These are phyloP conservation scores for Perca schrenkii DNA, from an alignment of 2,113 vertebrate genomes.

Conservation along the genomic window DNA sequence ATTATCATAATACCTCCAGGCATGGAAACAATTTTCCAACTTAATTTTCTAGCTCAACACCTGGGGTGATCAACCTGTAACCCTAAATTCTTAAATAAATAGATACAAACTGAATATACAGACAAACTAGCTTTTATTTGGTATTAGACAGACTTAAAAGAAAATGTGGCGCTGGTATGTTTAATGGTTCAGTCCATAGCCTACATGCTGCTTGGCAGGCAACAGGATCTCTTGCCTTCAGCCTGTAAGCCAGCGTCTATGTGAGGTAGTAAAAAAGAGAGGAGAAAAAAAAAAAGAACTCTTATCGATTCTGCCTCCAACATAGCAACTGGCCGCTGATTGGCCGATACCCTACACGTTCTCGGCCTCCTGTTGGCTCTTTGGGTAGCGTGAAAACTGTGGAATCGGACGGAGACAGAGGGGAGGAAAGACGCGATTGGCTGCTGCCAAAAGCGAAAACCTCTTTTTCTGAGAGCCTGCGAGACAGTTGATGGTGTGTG, in stretches of 20 bases:
- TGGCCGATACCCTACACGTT: constrained; percentile 51
- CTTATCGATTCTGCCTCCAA: constrained; percentile 79
- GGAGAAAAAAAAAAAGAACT: constrained; percentile 15
- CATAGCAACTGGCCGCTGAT: constrained; percentile 82
- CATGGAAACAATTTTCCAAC: constrained; percentile 4
- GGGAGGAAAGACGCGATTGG: constrained; percentile 72
- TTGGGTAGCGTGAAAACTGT: constrained; percentile 52
- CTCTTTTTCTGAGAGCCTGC: constrained; percentile 69
- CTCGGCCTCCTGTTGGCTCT: constrained; percentile 65
- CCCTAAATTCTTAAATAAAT: constrained; percentile 4
- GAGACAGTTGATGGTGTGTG: constrained; percentile 75
- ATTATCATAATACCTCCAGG: constrained; percentile 2
- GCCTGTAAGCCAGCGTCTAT: constrained; percentile 72
- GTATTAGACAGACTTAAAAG: constrained; percentile 9
- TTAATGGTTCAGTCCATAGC: constrained; percentile 45
- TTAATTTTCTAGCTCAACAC: constrained; percentile 4
- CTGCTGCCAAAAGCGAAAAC: constrained; percentile 72
- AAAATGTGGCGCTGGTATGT: constrained; percentile 31
- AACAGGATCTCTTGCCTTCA: constrained; percentile 63
- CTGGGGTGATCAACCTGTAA: constrained; percentile 4
- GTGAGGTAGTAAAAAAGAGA: constrained; percentile 61
- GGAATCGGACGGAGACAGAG: constrained; percentile 81
- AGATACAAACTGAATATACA: not conserved
- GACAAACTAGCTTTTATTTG: constrained; percentile 11
- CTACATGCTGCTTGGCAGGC: constrained; percentile 69